Evolutionary conservation across 92 coral and sea anemone species (phyloP), one percentile per base, ranked within the genome.

Genomic region (Plumapathes pennacea): DNA sequence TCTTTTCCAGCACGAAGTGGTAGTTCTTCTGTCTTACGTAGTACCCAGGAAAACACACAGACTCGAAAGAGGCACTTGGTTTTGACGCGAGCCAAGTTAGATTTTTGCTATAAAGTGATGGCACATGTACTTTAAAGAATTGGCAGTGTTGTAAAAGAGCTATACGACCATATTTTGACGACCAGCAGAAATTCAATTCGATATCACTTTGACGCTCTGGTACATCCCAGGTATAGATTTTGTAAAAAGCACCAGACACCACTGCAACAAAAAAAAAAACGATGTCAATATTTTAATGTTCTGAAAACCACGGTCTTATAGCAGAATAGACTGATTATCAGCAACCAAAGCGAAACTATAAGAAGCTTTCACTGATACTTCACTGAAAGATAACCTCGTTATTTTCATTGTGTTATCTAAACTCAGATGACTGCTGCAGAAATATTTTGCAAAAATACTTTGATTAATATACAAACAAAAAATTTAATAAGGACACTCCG

Each of bases 171-270:
- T 50, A 40, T 7, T 38, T 17, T 3, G 95, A 86, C 41, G 76
- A 69, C 69, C 88, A 57, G 55, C 95, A 86, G 45, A 49, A 60
- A 59, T 86, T 86, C 3, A 57, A 25, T 9, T 47, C 66, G 42
- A 71, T 42, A 46, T 82, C 73, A 1, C 76, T 59, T 28, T 81
- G 88, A 4, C 61, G 50, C 27, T 81, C 85, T 15, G 94, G 94
- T 8, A 85, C 52, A 33, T 85, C 87, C 50, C 71, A 38, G 3
- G 94, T 80, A 27, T 85, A 87, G 43, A 85, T 63, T 20, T 73
- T 68, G 72, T 85, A 85, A 20, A 67, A 38, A 9, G 84, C 94
- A 54, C 78, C 74, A 51, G 72, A 74, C 12, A 85, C 94, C 50
- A 85, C 94, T 85, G 26, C 0, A 27, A 38, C 10, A 26, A 36